Base-by-base conservation (phyloP, 2,797 vertebrate genomes). In the Sebastes vulpes region DNA sequence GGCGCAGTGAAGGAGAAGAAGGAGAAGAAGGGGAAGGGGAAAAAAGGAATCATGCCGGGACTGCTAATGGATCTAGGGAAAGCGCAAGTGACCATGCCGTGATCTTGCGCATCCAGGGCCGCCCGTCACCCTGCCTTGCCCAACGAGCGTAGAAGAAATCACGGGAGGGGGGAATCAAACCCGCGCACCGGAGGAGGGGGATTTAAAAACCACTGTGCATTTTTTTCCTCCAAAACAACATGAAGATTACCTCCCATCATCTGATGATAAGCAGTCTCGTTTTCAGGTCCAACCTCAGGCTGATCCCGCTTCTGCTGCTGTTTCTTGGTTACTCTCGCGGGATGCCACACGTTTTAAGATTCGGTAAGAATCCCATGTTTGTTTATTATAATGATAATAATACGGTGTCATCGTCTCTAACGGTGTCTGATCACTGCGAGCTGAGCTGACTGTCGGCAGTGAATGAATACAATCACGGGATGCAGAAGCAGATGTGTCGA, bases 321-420 rank as follows among this genome's bases (percentile, higher is more conserved):
- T 96, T 98, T 96, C 97, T 98, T 92, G 97, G 97, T 96, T 97
- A 97, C 96, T 97, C 97, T 94, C 97, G 96, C 97, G 98, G 97
- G 97, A 99, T 98, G 94, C 98, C 98, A 78, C 98, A 99, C 96
- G 98, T 99, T 80, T 92, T 99, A 90, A 97, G 98, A 98, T 98
- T 99, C 85, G 98, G 98, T 99, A 97, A 98, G 98, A 95, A 70
- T 42, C 42, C 18, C 14, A 48, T 32, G 35, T 57, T 74, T 85
- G 60, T 83, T 82, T 72, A 53, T 56, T 57, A 46, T 46, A 38
- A 38, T 38, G 35, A 38, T 38, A 38, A 38, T 5, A 38, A 38
- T 9, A 35, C 26, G 32, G 18, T 71, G 11, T 38, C 11, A 4
- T 48, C 9, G 28, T 75, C 25, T 23, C 58, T 48, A 23, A 3